Conservation (phyloP, 2,113 vertebrate genomes). For the Pteropus alecto region DNA sequence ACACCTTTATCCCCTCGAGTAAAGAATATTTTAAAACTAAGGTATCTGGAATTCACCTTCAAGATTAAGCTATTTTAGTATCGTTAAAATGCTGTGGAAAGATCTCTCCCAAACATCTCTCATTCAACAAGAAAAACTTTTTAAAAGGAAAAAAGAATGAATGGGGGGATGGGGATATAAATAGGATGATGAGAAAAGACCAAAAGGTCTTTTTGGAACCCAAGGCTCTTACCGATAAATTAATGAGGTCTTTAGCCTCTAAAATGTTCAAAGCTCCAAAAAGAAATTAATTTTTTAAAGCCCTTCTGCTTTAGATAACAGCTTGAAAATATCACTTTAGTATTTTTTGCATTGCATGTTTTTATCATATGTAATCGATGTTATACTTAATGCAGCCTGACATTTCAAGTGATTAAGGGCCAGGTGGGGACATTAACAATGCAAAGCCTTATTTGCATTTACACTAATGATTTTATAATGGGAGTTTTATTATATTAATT, state of each 20-base stretch:
- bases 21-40: not conserved
- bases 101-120: not conserved
- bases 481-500: slow-evolving; percentile 84
- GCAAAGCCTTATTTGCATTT: slow-evolving; percentile 82
- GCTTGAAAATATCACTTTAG: slow-evolving; percentile 53
- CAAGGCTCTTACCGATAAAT: slow-evolving; percentile 19
- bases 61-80: not conserved
- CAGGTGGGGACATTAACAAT: slow-evolving; percentile 79
- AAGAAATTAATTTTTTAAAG: slow-evolving; percentile 53
- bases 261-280: not conserved
- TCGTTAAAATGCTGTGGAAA: not conserved
- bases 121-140: not conserved
- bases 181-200: not conserved
- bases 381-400: slow-evolving; percentile 79
- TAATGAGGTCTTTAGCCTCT: slow-evolving; percentile 47
- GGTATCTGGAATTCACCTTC: not conserved
- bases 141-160: not conserved
- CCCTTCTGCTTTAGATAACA: slow-evolving; percentile 36
- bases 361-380: slow-evolving; percentile 76
- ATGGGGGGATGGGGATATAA: not conserved
- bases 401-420: slow-evolving; percentile 78
- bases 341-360: slow-evolving; percentile 50
- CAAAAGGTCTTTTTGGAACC: slow-evolving; percentile 21
- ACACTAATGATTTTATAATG: slow-evolving; percentile 84
- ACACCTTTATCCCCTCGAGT: not conserved